phyloP scores from a whole-genome alignment of 2,113 vertebrate genomes.

The Urocynchramus pylzowi region DNA sequence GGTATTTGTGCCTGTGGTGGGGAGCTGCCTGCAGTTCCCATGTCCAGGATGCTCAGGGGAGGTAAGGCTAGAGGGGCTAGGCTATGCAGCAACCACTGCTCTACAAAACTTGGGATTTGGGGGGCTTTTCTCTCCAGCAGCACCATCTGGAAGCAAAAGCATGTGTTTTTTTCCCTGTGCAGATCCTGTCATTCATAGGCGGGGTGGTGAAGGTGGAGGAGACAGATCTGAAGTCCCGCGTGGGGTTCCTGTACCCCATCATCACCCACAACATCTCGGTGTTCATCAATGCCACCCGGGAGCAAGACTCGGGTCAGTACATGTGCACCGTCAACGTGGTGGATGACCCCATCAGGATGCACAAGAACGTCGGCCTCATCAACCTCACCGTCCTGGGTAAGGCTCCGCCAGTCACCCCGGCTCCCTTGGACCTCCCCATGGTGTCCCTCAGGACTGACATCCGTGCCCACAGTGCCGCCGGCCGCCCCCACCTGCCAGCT shows the following conservation, averaged over 20 bases:
- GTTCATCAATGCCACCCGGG: conserved; percentile 80
- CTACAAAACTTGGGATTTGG: not conserved
- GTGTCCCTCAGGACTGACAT: rapidly evolving
- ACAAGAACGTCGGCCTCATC: conserved; percentile 54
- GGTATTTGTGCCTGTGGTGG: not conserved
- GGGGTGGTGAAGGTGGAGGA: conserved; percentile 68
- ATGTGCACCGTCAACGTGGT: conserved; percentile 79
- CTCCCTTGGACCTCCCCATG: rapidly evolving
- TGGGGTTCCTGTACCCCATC: conserved; percentile 77
- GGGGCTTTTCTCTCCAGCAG: not conserved
- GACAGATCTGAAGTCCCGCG: conserved; percentile 65
- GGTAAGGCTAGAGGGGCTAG: not conserved
- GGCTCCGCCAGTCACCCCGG: rapidly evolving
- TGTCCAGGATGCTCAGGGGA: not conserved
- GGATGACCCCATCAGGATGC: conserved; percentile 26
- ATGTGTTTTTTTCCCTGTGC: rapidly evolving
- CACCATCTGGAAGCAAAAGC: rapidly evolving
- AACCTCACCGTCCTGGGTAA: conserved; percentile 84
- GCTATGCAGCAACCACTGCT: not conserved
- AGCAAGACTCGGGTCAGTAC: conserved; percentile 84
- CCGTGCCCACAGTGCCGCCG: conserved; percentile 80
- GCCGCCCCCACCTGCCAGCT: conserved; percentile 80
- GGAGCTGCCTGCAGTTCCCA: not conserved
- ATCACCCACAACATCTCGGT: conserved; percentile 82
- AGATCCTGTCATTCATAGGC: conserved; percentile 81